These are phyloP conservation scores for Eugnorisma glareosa DNA, from an alignment of 2,888 invertebrate genomes.

Conservation along the genomic window DNA sequence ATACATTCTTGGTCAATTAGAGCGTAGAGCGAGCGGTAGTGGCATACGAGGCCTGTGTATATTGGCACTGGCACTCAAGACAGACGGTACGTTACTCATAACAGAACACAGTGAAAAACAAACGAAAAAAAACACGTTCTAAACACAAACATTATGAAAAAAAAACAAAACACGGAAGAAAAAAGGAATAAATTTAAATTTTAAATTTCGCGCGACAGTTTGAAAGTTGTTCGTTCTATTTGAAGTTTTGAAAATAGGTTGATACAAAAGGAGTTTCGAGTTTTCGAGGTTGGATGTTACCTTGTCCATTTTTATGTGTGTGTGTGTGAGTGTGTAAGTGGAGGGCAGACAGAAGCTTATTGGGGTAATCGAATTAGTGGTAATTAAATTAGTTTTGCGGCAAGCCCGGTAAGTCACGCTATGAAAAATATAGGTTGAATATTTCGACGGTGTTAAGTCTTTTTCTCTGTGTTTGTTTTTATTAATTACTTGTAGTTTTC, in stretches of 20 bases:
- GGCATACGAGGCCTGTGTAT: conserved; percentile 77
- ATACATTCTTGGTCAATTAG: conserved; percentile 88
- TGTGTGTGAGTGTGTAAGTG: conserved; percentile 63
- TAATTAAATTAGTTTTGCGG: conserved; percentile 87
- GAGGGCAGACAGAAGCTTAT: conserved; percentile 77
- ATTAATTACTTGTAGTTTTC: conserved; percentile 50
- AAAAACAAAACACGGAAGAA: conserved; percentile 14
- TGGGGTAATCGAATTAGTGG: conserved; percentile 86
- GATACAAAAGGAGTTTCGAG: conserved; percentile 41
- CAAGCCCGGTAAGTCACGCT: conserved; percentile 72
- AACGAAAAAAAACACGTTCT: conserved; percentile 30
- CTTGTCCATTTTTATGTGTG: conserved; percentile 36
- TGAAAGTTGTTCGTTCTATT: conserved; percentile 42
- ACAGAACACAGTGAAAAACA: conserved; percentile 61
- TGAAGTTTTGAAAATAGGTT: conserved; percentile 53
- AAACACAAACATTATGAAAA: background rate
- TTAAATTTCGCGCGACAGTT: conserved; percentile 36
- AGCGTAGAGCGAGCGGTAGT: conserved; percentile 83
- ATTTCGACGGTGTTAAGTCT: conserved; percentile 64
- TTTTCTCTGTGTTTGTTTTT: conserved; percentile 55
- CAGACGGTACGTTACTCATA: conserved; percentile 81
- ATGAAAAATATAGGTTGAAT: conserved; percentile 73
- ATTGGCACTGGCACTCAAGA: conserved; percentile 82
- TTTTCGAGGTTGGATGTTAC: conserved; percentile 53
- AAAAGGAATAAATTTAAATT: background rate